Percentiles rank a stretch among this genome's conserved stretches.
phyloP scores from a whole-genome alignment of 2,797 vertebrate genomes.

The Squalus acanthias region DNA sequence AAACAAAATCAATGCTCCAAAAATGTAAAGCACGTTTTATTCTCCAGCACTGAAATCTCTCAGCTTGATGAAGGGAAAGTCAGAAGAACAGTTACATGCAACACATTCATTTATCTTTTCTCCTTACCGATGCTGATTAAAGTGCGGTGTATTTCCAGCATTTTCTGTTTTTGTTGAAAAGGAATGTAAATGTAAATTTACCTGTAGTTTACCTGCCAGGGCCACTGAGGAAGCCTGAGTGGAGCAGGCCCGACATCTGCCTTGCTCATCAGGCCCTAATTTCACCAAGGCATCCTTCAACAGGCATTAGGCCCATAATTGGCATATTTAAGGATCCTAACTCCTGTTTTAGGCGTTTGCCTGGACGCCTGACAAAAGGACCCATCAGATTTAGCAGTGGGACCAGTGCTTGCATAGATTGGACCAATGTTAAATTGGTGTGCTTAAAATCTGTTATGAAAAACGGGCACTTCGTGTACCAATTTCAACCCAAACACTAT shows the following conservation, averaged over 20 bases:
- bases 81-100: not conserved
- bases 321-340: not conserved
- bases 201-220: not conserved
- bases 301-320: not conserved
- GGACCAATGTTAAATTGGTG: not conserved
- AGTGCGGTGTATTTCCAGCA: not conserved
- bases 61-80: not conserved
- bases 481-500: not conserved
- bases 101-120: not conserved
- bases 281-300: not conserved
- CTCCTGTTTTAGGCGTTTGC: not conserved
- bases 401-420: not conserved
- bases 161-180: not conserved
- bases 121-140: not conserved
- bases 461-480: not conserved
- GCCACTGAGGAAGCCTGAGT: not conserved
- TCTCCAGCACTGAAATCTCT: not conserved
- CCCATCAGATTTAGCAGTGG: not conserved
- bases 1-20: not conserved
- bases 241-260: not conserved
- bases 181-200: not conserved
- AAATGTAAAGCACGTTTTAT: not conserved
- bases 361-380: not conserved
- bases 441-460: not conserved
- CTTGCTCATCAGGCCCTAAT: not conserved